phyloP scores from a whole-genome alignment of 2,113 vertebrate species.

The Semnornis frantzii region DNA sequence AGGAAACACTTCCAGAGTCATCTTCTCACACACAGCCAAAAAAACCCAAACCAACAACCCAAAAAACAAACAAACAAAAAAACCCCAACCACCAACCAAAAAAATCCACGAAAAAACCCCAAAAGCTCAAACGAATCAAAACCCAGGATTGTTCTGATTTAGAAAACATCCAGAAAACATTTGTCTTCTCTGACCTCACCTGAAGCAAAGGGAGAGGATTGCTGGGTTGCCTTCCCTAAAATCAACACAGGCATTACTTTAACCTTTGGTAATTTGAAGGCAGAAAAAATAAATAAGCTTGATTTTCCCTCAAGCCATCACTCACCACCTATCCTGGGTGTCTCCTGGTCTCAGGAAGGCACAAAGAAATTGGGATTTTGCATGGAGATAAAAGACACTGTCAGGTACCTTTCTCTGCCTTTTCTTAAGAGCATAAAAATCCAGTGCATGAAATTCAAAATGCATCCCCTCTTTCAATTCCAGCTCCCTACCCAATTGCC shows the following conservation, averaged over 20 bases:
- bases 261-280: background rate
- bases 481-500: rapidly evolving
- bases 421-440: background rate
- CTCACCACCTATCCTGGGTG: background rate
- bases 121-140: too few relatives aligned
- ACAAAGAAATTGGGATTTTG: background rate
- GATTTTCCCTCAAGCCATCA: background rate
- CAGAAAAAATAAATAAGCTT: background rate
- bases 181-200: background rate
- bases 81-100: too few relatives aligned
- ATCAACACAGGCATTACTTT: background rate
- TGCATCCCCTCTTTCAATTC: background rate
- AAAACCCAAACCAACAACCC: too few relatives aligned
- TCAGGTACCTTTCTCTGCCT: background rate
- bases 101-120: too few relatives aligned
- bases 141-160: background rate
- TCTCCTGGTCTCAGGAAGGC: background rate
- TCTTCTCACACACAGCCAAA: background rate
- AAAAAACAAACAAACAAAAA: too few relatives aligned
- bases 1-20: background rate
- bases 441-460: rapidly evolving
- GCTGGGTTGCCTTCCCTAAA: background rate
- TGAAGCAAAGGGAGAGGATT: background rate
- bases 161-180: background rate
- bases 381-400: background rate